Base-by-base conservation (phyloP, 2,888 invertebrate species). In the Sepioteuthis lessoniana region DNA sequence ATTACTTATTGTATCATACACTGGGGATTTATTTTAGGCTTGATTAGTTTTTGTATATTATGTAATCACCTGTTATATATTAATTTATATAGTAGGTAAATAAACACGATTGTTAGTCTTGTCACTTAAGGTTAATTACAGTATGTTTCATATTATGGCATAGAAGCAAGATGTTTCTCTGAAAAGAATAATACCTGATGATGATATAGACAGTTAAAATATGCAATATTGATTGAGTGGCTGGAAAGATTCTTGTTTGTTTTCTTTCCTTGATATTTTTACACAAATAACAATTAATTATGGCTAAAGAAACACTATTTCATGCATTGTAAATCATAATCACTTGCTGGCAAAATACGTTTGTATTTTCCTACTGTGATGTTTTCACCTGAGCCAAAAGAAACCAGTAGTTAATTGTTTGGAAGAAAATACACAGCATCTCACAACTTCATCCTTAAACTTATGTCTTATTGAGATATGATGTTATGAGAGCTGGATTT, bases 81-180 rank as follows among this genome's bases (percentile, higher is more conserved):
- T 35, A 76, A n/a, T 76, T n/a, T 35, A 13, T 76, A 10, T 76
- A 76, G 35, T 76, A n/a, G 76, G n/a, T 76, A 76, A 76, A 35
- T 76, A 76, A 76, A 76, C 76, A 76, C 10, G 16, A n/a, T 35
- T 35, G n/a, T 76, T 76, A 8, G n/a, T 76, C n/a, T 76, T n/a
- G 76, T 76, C n/a, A 76, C 19, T 76, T 76, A 76, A 76, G 76
- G n/a, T 76, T 76, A 76, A 76, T 76, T n/a, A 76, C 76, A n/a
- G n/a, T n/a, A n/a, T 76, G 19, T 76, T 76, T 0, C n/a, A n/a
- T 76, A n/a, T 19, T 16, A 35, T 76, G n/a, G n/a, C 76, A 4
- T 2, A 5, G 19, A 35, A 76, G n/a, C n/a, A 76, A 76, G n/a
- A 76, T 1, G 13, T 55, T 55, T 55, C 25, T 55, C 55, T 1